Conservation (phyloP, 2,797 vertebrate genomes). For the Miichthys miiuy region DNA sequence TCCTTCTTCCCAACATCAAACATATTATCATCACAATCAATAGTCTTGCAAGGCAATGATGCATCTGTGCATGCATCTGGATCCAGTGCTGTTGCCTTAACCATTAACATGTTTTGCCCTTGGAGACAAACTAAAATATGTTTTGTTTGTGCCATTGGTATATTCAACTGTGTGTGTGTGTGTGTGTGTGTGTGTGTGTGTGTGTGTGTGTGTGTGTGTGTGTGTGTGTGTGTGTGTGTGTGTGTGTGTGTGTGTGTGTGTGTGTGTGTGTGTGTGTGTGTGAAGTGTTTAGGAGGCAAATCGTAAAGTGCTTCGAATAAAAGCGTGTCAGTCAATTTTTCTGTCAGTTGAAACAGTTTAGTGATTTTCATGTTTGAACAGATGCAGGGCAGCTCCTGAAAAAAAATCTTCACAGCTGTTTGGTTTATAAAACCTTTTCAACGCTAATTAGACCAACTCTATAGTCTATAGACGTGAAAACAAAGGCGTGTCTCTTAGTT, state of each 20-base stretch:
- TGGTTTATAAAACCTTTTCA: conserved; percentile 24
- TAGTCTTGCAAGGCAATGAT: not conserved
- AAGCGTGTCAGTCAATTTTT: not conserved
- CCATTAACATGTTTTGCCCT: not conserved
- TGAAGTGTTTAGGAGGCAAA: not conserved
- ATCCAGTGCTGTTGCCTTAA: not conserved
- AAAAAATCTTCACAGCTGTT: conserved; percentile 37
- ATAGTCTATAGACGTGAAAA: conserved; percentile 22
- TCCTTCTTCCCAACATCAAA: not conserved
- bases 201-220: not conserved
- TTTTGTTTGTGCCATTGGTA: not conserved
- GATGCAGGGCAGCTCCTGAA: conserved; percentile 14
- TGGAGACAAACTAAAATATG: not conserved
- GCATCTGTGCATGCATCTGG: not conserved
- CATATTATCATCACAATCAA: not conserved
- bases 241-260: not conserved
- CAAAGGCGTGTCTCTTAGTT: not conserved
- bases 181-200: not conserved
- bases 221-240: not conserved
- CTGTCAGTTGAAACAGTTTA: conserved; percentile 26
- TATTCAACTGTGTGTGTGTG: not conserved
- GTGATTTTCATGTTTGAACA: conserved; percentile 27
- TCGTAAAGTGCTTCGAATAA: not conserved
- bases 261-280: not conserved
- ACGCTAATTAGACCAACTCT: conserved; percentile 26